Conservation (phyloP, 1,140 invertebrate genomes). For the Lepidurus couesii region DNA sequence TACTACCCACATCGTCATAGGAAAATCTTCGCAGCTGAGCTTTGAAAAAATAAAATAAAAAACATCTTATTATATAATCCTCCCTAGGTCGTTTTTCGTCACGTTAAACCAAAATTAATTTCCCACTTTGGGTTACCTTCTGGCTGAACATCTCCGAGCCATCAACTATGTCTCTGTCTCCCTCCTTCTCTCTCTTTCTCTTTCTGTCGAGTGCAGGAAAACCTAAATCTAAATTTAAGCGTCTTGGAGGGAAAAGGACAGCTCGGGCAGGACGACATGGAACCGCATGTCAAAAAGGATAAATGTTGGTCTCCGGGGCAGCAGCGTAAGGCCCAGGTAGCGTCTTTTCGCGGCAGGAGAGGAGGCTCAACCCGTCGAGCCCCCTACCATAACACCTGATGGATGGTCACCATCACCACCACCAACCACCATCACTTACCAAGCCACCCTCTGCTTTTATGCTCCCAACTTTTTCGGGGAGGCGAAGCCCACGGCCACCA, state of each 20-base stretch:
- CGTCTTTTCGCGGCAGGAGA: conserved; percentile 11
- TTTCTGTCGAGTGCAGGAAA: not conserved
- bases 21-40: no score
- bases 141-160: no score
- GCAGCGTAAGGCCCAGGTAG: not conserved
- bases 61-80: not conserved
- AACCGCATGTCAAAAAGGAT: conserved; percentile 19
- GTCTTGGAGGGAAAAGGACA: not conserved
- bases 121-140: not conserved
- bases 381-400: conserved; percentile 21
- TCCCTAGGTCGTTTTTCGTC: conserved; percentile 9
- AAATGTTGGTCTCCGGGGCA: not conserved
- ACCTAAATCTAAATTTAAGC: not conserved
- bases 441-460: conserved; percentile 9
- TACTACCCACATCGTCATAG: not conserved
- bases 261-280: conserved; percentile 8
- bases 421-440: conserved; percentile 14
- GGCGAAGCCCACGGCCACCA: not conserved
- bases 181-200: no score
- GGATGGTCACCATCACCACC: conserved; percentile 17
- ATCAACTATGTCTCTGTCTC: no score
- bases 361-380: conserved; percentile 20
- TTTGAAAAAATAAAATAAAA: not conserved
- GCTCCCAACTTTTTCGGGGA: not conserved
- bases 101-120: conserved; percentile 3